Conservation (phyloP, 1,140 invertebrate genomes). For the Cotesia vestalis region DNA sequence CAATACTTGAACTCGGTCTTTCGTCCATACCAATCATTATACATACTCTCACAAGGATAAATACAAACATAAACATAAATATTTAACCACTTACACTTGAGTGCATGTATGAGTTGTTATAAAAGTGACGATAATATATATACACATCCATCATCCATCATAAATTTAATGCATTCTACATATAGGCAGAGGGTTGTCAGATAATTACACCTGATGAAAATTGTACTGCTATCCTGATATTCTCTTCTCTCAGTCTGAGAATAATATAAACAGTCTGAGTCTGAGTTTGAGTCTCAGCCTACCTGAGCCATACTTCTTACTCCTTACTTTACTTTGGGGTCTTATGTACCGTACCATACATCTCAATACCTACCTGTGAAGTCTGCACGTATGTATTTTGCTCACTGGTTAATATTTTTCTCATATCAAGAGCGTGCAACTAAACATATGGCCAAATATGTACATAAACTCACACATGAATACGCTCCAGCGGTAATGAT, state of each 20-base stretch:
- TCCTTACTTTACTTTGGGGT: too few relatives aligned
- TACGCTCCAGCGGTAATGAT: too few relatives aligned
- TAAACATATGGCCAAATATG: neutral
- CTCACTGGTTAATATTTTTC: neutral
- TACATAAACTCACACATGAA: too few relatives aligned
- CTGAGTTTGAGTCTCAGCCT: too few relatives aligned
- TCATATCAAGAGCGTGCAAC: neutral
- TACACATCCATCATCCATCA: conserved; percentile 17
- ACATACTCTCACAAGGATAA: conserved; percentile 5
- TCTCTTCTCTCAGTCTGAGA: neutral
- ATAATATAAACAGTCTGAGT: too few relatives aligned
- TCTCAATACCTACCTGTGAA: conserved; percentile 48
- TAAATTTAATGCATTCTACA: conserved; percentile 35
- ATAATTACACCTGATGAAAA: conserved; percentile 58
- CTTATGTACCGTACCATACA: conserved; percentile 34
- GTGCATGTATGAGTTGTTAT: neutral
- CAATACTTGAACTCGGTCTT: neutral
- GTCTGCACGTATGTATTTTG: conserved; percentile 6
- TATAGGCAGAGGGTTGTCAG: conserved; percentile 46
- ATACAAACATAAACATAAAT: conserved; percentile 4
- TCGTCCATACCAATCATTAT: conserved; percentile 16
- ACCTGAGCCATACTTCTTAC: too few relatives aligned
- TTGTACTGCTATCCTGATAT: conserved; percentile 44
- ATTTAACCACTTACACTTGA: neutral
- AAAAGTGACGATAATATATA: conserved; percentile 20